These are phyloP conservation scores for Zosterops borbonicus DNA, from an alignment of 2,113 vertebrate genomes.

Conservation along the genomic window DNA sequence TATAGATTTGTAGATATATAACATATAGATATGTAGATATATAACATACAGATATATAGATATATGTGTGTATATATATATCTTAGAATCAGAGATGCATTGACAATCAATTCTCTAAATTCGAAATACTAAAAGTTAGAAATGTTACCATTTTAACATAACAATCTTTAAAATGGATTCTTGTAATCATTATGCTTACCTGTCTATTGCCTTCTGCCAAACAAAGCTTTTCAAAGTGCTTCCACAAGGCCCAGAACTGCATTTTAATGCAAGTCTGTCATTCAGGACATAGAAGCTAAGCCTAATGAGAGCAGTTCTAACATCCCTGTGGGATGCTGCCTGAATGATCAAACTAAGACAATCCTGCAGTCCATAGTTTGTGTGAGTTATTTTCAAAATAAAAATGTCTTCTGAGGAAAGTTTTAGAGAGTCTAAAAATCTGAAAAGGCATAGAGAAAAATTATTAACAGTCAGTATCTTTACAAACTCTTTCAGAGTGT, in stretches of 20 bases:
- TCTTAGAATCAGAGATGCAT: background rate
- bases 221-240: slow-evolving; percentile 72
- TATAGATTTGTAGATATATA: background rate
- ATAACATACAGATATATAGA: background rate
- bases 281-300: slow-evolving; percentile 87
- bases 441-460: slow-evolving; percentile 48
- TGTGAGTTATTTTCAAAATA: slow-evolving; percentile 75
- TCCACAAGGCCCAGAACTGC: slow-evolving; percentile 65
- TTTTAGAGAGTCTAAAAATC: slow-evolving; percentile 80
- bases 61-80: no score
- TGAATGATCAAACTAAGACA: slow-evolving; percentile 79
- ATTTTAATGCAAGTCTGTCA: slow-evolving; percentile 81
- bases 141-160: background rate
- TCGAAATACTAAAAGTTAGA: background rate
- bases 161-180: background rate
- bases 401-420: slow-evolving; percentile 80
- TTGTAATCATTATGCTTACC: slow-evolving; percentile 69
- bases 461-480: background rate
- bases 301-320: slow-evolving; percentile 81
- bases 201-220: slow-evolving; percentile 84
- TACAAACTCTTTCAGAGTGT: background rate
- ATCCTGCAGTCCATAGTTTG: slow-evolving; percentile 77
- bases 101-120: background rate
- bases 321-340: slow-evolving; percentile 84
- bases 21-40: background rate